Percentiles rank a stretch among this genome's conserved stretches.
phyloP scores from a whole-genome alignment of 2,113 vertebrate genomes.

The Cephalopholis sonnerati region DNA sequence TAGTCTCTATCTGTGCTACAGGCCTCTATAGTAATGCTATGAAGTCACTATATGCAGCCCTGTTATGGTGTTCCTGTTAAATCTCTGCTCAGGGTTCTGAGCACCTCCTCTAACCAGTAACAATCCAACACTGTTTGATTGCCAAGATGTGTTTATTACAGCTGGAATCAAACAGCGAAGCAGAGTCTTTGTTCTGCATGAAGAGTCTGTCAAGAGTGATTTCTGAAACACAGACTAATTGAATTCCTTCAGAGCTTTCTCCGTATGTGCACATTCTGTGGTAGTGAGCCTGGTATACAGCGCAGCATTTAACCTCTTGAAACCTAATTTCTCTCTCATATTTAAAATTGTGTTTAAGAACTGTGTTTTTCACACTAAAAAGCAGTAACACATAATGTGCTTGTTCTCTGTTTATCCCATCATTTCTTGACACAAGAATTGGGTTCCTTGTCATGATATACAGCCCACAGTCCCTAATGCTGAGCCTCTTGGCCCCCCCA shows the following conservation, averaged over 20 bases:
- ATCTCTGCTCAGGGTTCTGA: neutral
- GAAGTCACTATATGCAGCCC: neutral
- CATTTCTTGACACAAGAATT: neutral
- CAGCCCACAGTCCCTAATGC: neutral
- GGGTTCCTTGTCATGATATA: neutral
- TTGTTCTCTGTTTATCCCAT: neutral
- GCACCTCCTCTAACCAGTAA: neutral
- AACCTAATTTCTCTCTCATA: neutral
- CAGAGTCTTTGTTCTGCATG: conserved; percentile 25
- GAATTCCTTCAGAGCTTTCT: neutral
- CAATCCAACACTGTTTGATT: conserved; percentile 6
- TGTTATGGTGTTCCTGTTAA: neutral
- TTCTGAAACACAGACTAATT: conserved; percentile 22
- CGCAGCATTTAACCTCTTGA: neutral
- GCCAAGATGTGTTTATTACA: conserved; percentile 23
- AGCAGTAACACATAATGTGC: neutral
- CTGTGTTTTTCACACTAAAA: neutral
- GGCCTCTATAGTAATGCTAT: neutral
- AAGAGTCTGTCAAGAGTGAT: conserved; percentile 29
- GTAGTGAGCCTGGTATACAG: neutral
- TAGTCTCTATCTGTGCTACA: neutral
- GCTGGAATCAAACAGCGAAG: conserved; percentile 30
- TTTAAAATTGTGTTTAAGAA: neutral
- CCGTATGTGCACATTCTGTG: neutral
- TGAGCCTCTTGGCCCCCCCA: neutral